phyloP scores from a whole-genome alignment of 2,888 invertebrate genomes.

The Hydraecia micacea region DNA sequence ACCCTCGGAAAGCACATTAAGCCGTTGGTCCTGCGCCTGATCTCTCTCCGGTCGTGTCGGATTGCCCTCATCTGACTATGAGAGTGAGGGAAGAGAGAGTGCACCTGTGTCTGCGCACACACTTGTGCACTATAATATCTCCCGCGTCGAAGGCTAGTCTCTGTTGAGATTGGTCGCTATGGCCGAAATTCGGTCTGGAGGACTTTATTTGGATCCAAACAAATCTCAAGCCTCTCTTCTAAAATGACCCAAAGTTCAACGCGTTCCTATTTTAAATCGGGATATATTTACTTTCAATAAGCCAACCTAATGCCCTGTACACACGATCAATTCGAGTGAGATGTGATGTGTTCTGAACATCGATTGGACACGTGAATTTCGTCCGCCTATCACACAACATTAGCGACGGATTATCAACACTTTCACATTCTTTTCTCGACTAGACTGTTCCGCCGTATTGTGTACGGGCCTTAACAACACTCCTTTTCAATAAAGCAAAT shows the following conservation, averaged over 20 bases:
- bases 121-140: neutral
- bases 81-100: neutral
- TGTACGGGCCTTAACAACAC: constrained; percentile 28
- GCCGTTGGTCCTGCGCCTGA: neutral
- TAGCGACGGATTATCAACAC: constrained; percentile 71
- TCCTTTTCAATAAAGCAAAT: constrained; percentile 42
- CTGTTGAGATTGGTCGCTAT: neutral
- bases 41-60: neutral
- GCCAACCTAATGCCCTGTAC: constrained; percentile 52
- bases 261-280: constrained; percentile 40
- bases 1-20: neutral
- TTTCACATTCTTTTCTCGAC: constrained; percentile 72
- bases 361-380: constrained; percentile 76
- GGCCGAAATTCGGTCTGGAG: neutral
- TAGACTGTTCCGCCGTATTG: constrained; percentile 42
- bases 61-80: too few relatives aligned
- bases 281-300: constrained; percentile 44
- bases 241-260: constrained; percentile 41
- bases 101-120: neutral
- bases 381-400: constrained; percentile 70
- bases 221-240: constrained; percentile 10
- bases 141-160: neutral
- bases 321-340: constrained; percentile 58
- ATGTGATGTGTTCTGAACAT: constrained; percentile 69
- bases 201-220: neutral